These are phyloP conservation scores for Melieria crassipennis DNA, from an alignment of 2,888 invertebrate species.

Conservation along the genomic window DNA sequence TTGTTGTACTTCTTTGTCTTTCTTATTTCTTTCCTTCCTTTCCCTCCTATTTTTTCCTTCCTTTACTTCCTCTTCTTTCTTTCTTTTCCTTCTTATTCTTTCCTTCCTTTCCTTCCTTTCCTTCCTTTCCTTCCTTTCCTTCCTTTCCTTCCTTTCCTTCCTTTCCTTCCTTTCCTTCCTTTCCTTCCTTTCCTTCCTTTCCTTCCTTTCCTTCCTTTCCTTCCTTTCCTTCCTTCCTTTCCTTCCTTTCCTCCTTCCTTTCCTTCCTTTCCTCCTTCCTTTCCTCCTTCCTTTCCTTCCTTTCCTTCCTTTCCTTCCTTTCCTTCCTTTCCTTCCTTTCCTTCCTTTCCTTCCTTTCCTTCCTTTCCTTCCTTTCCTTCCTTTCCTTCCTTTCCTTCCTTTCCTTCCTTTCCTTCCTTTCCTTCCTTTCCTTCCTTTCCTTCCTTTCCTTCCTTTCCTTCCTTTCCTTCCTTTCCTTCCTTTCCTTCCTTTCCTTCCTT, in stretches of 20 bases:
- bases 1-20: background rate
- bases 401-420: background rate
- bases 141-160: background rate
- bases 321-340: background rate
- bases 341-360: background rate
- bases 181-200: background rate
- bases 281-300: background rate
- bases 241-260: background rate
- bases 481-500: background rate
- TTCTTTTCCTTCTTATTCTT: background rate
- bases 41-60: background rate
- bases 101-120: background rate
- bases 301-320: background rate
- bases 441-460: conserved; percentile 4
- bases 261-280: background rate
- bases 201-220: background rate
- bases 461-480: background rate
- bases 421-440: background rate
- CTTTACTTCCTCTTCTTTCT: background rate
- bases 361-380: background rate
- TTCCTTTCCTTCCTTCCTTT: background rate
- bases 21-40: background rate
- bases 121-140: background rate
- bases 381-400: background rate
- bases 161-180: background rate